These are phyloP conservation scores for Oppia nitens DNA, from an alignment of 1,140 invertebrate genomes.

Conservation along the genomic window DNA sequence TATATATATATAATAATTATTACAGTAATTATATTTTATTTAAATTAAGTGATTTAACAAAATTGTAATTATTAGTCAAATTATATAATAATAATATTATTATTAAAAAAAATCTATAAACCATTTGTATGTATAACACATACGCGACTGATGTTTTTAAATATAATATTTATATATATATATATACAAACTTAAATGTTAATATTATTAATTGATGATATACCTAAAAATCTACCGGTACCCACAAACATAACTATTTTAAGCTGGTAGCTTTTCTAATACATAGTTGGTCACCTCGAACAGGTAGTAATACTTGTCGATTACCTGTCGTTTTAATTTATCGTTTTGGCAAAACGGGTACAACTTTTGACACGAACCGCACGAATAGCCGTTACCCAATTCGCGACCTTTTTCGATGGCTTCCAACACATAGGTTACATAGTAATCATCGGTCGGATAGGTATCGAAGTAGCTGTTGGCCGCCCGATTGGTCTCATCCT, in stretches of 20 bases:
- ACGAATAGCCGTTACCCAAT: slow-evolving; percentile 2
- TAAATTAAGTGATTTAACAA: no score
- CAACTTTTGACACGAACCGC: neutral
- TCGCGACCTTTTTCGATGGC: slow-evolving; percentile 9
- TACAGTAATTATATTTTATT: no score
- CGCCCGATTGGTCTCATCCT: slow-evolving; percentile 3
- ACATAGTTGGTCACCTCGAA: slow-evolving; percentile 14
- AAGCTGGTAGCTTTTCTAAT: slow-evolving; percentile 8
- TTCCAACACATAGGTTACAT: slow-evolving; percentile 7
- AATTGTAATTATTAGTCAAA: no score
- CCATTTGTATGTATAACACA: no score
- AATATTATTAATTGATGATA: no score
- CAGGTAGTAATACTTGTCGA: slow-evolving; percentile 7
- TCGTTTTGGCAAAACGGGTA: slow-evolving; percentile 7
- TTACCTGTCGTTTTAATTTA: neutral
- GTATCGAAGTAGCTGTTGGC: slow-evolving; percentile 13
- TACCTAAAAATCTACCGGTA: neutral
- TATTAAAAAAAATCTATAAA: no score
- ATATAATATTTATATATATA: no score
- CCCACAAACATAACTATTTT: neutral
- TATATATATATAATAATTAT: no score
- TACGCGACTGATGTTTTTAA: no score
- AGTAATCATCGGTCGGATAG: slow-evolving; percentile 10
- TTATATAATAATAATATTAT: no score
- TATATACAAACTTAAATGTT: no score